A percentile compares a stretch with the other conserved stretches of the same genome.
Evolutionary conservation across 2,113 vertebrate genomes (phyloP).

Genomic region (Arothron firmamentum): DNA sequence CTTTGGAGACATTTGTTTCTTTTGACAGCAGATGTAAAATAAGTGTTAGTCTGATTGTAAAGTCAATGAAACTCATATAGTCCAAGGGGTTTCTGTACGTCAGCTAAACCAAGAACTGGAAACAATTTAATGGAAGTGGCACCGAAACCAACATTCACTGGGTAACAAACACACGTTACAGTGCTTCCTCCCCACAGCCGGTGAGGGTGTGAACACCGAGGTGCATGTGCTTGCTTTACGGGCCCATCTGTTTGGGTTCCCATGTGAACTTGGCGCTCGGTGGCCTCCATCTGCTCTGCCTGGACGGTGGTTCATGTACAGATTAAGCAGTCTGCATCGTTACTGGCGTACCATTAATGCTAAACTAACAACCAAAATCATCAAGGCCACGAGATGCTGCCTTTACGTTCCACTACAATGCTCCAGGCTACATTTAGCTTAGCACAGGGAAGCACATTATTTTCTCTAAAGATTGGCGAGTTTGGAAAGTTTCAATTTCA

Average conservation of each 20-base stretch:
- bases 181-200: slow-evolving; percentile 20
- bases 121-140: slow-evolving; percentile 12
- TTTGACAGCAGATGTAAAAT: background rate
- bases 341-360: background rate
- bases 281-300: slow-evolving; percentile 51
- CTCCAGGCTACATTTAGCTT: no score
- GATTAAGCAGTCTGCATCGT: background rate
- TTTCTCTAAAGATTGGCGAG: no score
- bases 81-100: no score
- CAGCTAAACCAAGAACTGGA: no score
- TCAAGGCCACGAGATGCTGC: no score
- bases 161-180: slow-evolving; percentile 17
- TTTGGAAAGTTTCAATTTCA: no score
- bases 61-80: background rate
- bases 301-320: slow-evolving; percentile 14
- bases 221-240: slow-evolving; percentile 43
- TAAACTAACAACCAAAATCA: no score
- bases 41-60: no score
- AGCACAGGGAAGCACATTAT: no score
- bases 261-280: slow-evolving; percentile 34
- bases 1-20: background rate
- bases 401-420: no score
- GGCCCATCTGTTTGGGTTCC: slow-evolving; percentile 61
- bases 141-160: background rate
- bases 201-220: slow-evolving; percentile 18